phyloP scores from a whole-genome alignment of 2,888 invertebrate species.

The Drosophila suboccidentalis region DNA sequence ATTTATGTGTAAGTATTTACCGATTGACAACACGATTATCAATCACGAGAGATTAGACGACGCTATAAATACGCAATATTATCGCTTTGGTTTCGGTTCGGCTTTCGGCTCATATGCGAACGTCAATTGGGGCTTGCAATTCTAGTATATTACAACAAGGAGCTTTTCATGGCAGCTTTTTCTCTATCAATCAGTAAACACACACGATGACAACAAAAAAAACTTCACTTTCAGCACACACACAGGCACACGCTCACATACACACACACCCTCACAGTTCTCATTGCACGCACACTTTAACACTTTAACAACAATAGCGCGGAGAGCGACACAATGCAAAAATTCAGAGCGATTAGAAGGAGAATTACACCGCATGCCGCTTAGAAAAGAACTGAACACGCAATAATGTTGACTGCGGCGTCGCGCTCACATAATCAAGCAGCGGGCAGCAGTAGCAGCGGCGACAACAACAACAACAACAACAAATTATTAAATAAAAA shows the following conservation, averaged over 20 bases:
- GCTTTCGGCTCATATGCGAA: slow-evolving; percentile 16
- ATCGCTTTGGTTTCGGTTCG: slow-evolving; percentile 50
- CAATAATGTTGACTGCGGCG: slow-evolving; percentile 71
- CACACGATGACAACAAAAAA: slow-evolving; percentile 42
- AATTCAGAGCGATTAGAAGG: slow-evolving; percentile 72
- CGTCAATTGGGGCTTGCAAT: slow-evolving; percentile 54
- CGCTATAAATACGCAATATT: slow-evolving; percentile 75
- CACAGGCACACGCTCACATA: background rate
- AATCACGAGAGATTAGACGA: slow-evolving; percentile 73
- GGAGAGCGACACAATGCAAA: slow-evolving; percentile 57
- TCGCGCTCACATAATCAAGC: slow-evolving; percentile 73
- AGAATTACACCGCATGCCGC: slow-evolving; percentile 84
- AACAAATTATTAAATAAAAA: slow-evolving; percentile 84
- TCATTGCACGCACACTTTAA: slow-evolving; percentile 14
- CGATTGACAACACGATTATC: slow-evolving; percentile 71
- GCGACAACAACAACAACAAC: slow-evolving; percentile 50
- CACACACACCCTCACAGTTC: slow-evolving; percentile 19
- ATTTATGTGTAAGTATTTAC: slow-evolving; percentile 20
- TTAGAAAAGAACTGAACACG: slow-evolving; percentile 84
- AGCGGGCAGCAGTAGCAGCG: slow-evolving; percentile 39
- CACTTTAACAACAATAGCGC: slow-evolving; percentile 33
- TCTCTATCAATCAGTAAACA: slow-evolving; percentile 25
- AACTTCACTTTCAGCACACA: slow-evolving; percentile 66
- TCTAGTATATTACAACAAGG: slow-evolving; percentile 61
- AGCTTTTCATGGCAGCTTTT: slow-evolving; percentile 33